Evolutionary conservation across 2,888 invertebrate genomes (phyloP).

Genomic region (Scaptomyza cyrtandrae): DNA sequence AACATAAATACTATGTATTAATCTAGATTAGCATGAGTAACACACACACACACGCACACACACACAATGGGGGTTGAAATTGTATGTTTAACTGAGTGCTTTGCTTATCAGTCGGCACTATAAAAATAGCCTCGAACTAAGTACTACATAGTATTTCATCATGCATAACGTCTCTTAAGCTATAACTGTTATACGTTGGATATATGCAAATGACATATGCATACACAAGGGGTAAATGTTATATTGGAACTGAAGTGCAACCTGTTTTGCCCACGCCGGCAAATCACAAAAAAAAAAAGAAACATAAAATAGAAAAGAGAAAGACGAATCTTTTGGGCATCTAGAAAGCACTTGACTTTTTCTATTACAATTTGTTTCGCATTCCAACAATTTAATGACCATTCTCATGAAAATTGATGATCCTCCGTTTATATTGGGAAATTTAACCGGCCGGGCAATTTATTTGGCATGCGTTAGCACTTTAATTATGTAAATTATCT

Average conservation of each 20-base stretch:
- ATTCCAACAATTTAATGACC: conserved; percentile 29
- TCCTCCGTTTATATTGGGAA: background rate
- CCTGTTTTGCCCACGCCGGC: conserved; percentile 33
- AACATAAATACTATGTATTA: background rate
- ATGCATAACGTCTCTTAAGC: background rate
- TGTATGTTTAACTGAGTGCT: background rate
- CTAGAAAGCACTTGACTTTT: background rate
- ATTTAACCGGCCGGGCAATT: background rate
- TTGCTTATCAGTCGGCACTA: conserved; percentile 27
- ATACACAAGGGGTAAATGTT: conserved; percentile 37
- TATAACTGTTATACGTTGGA: background rate
- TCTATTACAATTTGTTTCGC: background rate
- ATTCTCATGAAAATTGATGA: background rate
- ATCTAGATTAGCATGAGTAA: background rate
- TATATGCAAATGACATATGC: conserved; percentile 5
- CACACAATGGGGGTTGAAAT: conserved; percentile 2
- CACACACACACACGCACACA: too few relatives aligned
- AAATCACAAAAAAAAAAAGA: background rate
- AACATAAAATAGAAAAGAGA: background rate
- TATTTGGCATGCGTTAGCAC: background rate
- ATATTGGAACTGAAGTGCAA: conserved; percentile 14
- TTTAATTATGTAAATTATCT: conserved; percentile 5
- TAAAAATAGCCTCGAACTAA: conserved; percentile 19
- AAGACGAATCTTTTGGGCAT: background rate
- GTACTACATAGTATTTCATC: conserved; percentile 31